Conservation (phyloP, 1,140 invertebrate species). For the Drosophila melanogaster region Release_6_plus_ISO1_MT NT_033779.5:19485501-19486000, state of each 20-base stretch:
- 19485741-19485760: constrained; percentile 26
- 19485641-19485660: constrained; percentile 46
- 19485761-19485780: background rate
- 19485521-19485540: constrained; percentile 44
- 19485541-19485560: constrained; percentile 40
- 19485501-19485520: constrained; percentile 68
- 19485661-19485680: constrained; percentile 51
- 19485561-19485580: constrained; percentile 43
- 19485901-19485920: background rate
- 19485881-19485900: constrained; percentile 38
- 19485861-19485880: constrained; percentile 48
- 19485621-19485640: constrained; percentile 31
- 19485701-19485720: constrained; percentile 68
- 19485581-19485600: constrained; percentile 30
- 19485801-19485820: constrained; percentile 17
- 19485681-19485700: constrained; percentile 57
- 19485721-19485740: constrained; percentile 57
- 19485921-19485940: background rate
- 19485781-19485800: background rate
- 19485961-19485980: constrained; percentile 5
- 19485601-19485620: constrained; percentile 54
- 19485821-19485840: constrained; percentile 1
- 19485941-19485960: constrained; percentile 12
- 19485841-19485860: constrained; percentile 20
- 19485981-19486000: constrained; percentile 32